phyloP scores from a whole-genome alignment of 92 coral and sea anemone species.

The Scolanthus callimorphus region DNA sequence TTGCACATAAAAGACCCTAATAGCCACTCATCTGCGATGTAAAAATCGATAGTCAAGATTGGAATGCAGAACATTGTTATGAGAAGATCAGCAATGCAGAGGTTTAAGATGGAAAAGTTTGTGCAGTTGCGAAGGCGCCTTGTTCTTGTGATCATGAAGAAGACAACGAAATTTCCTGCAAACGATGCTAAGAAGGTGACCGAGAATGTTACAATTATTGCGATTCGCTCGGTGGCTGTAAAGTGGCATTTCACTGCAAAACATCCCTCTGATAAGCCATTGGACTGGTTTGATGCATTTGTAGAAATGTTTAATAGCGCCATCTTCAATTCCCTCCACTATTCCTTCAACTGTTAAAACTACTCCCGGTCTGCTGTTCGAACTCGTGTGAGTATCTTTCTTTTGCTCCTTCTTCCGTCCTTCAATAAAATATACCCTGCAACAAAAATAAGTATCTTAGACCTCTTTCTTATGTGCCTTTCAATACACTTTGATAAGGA shows the following conservation, averaged over 20 bases:
- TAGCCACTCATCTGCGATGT: slow-evolving; percentile 56
- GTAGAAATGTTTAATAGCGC: too few relatives aligned
- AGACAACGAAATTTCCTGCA: slow-evolving; percentile 54
- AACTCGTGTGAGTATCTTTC: too few relatives aligned
- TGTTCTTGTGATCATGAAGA: slow-evolving; percentile 42
- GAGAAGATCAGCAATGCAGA: slow-evolving; percentile 66
- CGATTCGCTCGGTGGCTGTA: slow-evolving; percentile 37
- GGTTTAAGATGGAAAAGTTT: slow-evolving; percentile 66
- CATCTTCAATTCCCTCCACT: too few relatives aligned
- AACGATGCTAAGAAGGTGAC: slow-evolving; percentile 44
- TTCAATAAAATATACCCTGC: too few relatives aligned
- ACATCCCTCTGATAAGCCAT: too few relatives aligned
- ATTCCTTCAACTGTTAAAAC: too few relatives aligned
- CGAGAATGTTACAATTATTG: slow-evolving; percentile 26
- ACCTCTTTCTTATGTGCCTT: too few relatives aligned
- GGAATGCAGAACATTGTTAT: slow-evolving; percentile 70
- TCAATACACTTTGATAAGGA: too few relatives aligned
- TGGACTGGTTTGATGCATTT: too few relatives aligned
- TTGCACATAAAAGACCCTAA: slow-evolving; percentile 53
- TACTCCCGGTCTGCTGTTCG: too few relatives aligned
- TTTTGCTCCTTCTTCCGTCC: too few relatives aligned
- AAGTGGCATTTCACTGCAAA: slow-evolving; percentile 46
- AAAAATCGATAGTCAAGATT: slow-evolving; percentile 36
- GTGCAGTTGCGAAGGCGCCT: slow-evolving; percentile 54
- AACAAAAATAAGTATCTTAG: too few relatives aligned